Base-by-base conservation (phyloP, 2,888 invertebrate genomes). In the Caenorhabditis parvicauda region DNA sequence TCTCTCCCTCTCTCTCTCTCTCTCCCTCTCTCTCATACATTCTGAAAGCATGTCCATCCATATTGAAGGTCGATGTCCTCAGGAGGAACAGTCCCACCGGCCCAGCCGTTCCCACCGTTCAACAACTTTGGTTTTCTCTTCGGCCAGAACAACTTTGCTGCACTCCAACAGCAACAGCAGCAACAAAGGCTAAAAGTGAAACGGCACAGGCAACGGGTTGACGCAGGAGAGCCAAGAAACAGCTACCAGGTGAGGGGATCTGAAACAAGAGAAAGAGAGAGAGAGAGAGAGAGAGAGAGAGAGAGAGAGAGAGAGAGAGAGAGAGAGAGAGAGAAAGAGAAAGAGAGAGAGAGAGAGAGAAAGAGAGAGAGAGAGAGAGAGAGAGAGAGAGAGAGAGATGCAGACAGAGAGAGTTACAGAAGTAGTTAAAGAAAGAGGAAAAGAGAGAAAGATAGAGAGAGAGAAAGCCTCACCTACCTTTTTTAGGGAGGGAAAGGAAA, bases 181-280 rank as follows among this genome's bases (percentile, higher is more conserved):
- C 51, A 61, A 19, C 45, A 55, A n/a, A 45, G 73, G 65, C 80
- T 81, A 72, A 84, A 84, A 82, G 82, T 89, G 86, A 91, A 90
- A 87, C 89, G 91, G 86, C 90, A 89, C 86, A 88, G 91, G 88
- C 91, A 91, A 88, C 89, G 91, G 86, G 91, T 91, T 87, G 91
- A 91, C 89, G 91, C 91, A 87, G 91, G 91, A 82, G 91, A 92
- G 87, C 83, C 83, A 7, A 89, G 91, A 86, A 91, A 91, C 87
- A 89, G 90, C 85, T 91, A 91, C 87, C 89, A 74, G 67, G 75
- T 74, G 24, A 51, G 25, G 43, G 17, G 51, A 47, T 25, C 25
- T 35, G 41, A 25, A 19, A 49, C 52, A 37, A 17, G 37, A 22
- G 35, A 35, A 41, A 27, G 47, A 42, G 12, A 32, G 6, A 37